Evolutionary conservation across 2,797 vertebrate genomes (phyloP), one percentile per base, ranked within the genome.

Genomic region (Pipistrellus kuhlii): DNA sequence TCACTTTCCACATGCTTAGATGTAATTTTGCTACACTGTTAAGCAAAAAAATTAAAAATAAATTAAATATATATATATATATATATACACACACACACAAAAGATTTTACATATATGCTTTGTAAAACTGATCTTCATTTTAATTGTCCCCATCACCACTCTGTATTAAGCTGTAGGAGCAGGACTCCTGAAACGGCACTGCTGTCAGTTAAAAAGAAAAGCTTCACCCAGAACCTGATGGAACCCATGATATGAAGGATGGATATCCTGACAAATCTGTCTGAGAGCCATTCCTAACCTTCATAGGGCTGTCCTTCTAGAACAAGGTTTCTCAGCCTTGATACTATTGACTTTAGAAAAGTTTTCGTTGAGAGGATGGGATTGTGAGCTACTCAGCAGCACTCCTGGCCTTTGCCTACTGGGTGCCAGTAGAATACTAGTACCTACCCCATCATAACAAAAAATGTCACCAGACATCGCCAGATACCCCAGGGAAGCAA

Each of bases 1-100:
- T 66, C 83, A 85, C 38, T 38, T 92, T 88, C 30, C 46, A 81
- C 32, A 82, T 68, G 48, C 57, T 90, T 32, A 85, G 21, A 93
- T 55, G 41, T 85, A 91, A 25, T 81, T 85, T 53, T 95, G 32
- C 41, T 69, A 68, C 46, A 27, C 41, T 85, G 20, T 87, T 90
- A 88, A 86, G 51, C 81, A 88, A 90, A 92, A 66, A 72, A 72
- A 62, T 77, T 44, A n/a, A 66, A 81, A 66, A 75, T 59, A 80
- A 44, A 59, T 27, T n/a, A n/a, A n/a, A 69, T 41, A 41, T 41
- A 41, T 41, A 7, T 41, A 41, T 41, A 41, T 41, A 41, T 6
- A 41, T 41, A 38, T 38, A 38, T 38, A 38, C 38, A 38, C 5
- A 38, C 1, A 44, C 8, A 44, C 44, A 44, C 8, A 62, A 53